Evolutionary conservation across 2,888 invertebrate species (phyloP).

Genomic region (Autographa pulchrina): DNA sequence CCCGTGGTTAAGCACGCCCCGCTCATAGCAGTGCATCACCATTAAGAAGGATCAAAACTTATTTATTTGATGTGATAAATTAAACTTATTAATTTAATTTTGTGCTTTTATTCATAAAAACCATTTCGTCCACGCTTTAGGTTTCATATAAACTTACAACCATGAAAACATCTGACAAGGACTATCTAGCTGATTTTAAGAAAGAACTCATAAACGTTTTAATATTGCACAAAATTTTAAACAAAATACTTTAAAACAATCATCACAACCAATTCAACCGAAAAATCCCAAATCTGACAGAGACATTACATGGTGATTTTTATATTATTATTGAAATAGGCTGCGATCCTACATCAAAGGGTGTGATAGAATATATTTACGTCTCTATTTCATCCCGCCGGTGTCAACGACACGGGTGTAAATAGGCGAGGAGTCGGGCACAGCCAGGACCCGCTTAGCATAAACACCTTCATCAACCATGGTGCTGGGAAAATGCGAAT

Average conservation of each 20-base stretch:
- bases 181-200: constrained; percentile 6
- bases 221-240: constrained; percentile 12
- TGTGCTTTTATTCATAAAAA: background rate
- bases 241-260: background rate
- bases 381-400: constrained; percentile 37
- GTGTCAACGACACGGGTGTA: constrained; percentile 61
- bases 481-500: constrained; percentile 12
- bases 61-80: constrained; percentile 28
- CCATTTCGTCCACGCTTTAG: no score
- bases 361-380: constrained; percentile 54
- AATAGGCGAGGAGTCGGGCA: constrained; percentile 42
- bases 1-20: constrained; percentile 78
- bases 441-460: constrained; percentile 48
- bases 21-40: constrained; percentile 78
- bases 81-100: constrained; percentile 44
- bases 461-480: constrained; percentile 49
- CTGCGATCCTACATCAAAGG: constrained; percentile 60
- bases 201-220: constrained; percentile 16
- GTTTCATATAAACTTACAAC: no score
- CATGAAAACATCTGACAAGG: no score
- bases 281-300: constrained; percentile 22
- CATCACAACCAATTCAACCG: background rate
- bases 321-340: constrained; percentile 45
- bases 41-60: constrained; percentile 17
- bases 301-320: constrained; percentile 20